A percentile compares a stretch with the other conserved stretches of the same genome.
Conservation (phyloP, 2,113 vertebrate genomes). For the Scalopus aquaticus region DNA sequence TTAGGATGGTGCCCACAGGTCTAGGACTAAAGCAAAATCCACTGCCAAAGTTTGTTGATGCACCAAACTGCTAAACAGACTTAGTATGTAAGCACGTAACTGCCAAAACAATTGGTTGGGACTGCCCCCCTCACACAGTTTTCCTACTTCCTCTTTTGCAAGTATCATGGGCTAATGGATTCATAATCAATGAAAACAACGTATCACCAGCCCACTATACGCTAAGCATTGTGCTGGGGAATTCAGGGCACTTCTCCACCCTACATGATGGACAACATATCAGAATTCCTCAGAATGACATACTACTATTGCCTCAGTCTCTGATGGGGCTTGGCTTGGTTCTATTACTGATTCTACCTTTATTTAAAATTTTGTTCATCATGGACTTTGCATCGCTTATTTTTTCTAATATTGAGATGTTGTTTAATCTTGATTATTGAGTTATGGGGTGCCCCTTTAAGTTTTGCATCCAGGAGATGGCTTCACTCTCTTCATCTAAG, state of each 20-base stretch:
- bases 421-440: slow-evolving; percentile 31
- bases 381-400: neutral
- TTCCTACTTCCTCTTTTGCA: neutral
- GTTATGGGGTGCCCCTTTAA: neutral
- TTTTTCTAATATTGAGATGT: neutral
- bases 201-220: neutral
- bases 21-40: slow-evolving; percentile 24
- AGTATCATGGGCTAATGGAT: neutral
- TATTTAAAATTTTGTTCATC: slow-evolving; percentile 40
- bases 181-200: neutral
- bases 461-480: neutral
- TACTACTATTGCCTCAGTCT: neutral
- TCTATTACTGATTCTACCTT: neutral
- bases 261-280: neutral
- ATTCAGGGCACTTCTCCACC: neutral
- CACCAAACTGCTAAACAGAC: neutral
- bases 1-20: neutral
- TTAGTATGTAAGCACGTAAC: neutral
- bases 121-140: neutral
- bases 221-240: neutral
- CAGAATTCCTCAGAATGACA: slow-evolving; percentile 38
- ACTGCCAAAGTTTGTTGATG: neutral
- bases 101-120: neutral
- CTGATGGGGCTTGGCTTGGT: neutral
- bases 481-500: neutral